Base-by-base conservation (phyloP, 2,797 vertebrate species). In the Myotis findleyi region DNA sequence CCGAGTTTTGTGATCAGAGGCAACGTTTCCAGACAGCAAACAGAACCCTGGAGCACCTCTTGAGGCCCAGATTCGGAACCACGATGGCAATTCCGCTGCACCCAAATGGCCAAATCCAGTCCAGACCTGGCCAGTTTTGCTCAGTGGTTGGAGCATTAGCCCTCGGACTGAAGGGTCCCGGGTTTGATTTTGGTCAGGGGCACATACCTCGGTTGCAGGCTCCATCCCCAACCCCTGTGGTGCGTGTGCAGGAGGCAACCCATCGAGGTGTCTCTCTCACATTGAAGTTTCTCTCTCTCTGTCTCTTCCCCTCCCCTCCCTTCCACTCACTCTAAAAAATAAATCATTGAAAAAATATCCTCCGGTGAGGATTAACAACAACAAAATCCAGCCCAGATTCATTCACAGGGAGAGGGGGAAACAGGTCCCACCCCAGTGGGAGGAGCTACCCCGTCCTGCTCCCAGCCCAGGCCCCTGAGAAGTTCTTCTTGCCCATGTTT, bases 41-140 rank as follows among this genome's bases (percentile, higher is more conserved):
- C 20, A 44, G n/a, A 87, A 79, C 23, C 5, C 1, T 0, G 2
- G 27, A 30, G 23, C 20, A 4, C 6, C 51, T 6, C 16, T 36
- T 20, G 20, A 49, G 49, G 44, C 21, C 47, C 68, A n/a, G 49
- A 64, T 18, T 53, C 3, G 0, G 36, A 18, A 41, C 11, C 1
- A 4, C 62, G 21, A 0, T 2, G 4, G 8, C 33, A 10, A 25
- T 76, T 87, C n/a, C 6, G 6, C 14, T 64, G 38, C 30, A 14
- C 38, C 38, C 17, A 18, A 44, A 30, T 20, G 83, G 64, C n/a
- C 36, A 38, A 59, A 27, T 12, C 57, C 57, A 57, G 57, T 25
- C 23, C 25, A 27, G 25, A 30, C 57, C 57, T 59, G 57, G 57
- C 57, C 25, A 27, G 57, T 59, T 6, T 27, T 30, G 57, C 57